Percentiles rank a stretch among this genome's conserved stretches.
Evolutionary conservation across 1,140 invertebrate species (phyloP).

Genomic region (Hesperophylax magnus): DNA sequence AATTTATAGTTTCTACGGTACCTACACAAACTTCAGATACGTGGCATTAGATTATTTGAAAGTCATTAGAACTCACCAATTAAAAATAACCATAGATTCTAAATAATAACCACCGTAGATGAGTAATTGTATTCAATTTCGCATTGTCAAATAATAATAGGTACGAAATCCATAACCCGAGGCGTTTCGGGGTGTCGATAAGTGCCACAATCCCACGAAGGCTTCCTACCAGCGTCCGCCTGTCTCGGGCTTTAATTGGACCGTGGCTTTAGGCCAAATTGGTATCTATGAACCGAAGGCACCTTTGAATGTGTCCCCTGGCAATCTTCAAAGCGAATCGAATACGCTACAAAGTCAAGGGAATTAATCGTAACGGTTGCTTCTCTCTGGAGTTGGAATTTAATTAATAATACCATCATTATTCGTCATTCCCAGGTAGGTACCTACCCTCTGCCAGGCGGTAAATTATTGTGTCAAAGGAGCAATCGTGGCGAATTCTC

Average conservation of each 20-base stretch:
- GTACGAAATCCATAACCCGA: constrained; percentile 21
- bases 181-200: constrained; percentile 23
- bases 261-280: constrained; percentile 15
- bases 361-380: constrained; percentile 2
- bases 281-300: background rate
- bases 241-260: constrained; percentile 21
- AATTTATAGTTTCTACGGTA: background rate
- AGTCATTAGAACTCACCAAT: background rate
- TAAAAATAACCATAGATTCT: background rate
- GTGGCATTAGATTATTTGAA: background rate
- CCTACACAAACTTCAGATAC: background rate
- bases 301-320: constrained; percentile 10
- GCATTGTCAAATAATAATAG: constrained; percentile 3
- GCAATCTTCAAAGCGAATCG: constrained; percentile 22
- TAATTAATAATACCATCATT: background rate
- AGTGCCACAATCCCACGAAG: background rate
- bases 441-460: background rate
- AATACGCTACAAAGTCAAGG: constrained; percentile 11
- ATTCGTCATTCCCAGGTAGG: background rate
- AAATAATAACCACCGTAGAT: background rate
- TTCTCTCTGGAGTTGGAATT: background rate
- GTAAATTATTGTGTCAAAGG: background rate
- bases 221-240: background rate
- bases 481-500: too few relatives aligned
- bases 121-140: background rate